Base-by-base conservation (phyloP, 2,797 vertebrate genomes). In the Diplodus puntazzo region DNA sequence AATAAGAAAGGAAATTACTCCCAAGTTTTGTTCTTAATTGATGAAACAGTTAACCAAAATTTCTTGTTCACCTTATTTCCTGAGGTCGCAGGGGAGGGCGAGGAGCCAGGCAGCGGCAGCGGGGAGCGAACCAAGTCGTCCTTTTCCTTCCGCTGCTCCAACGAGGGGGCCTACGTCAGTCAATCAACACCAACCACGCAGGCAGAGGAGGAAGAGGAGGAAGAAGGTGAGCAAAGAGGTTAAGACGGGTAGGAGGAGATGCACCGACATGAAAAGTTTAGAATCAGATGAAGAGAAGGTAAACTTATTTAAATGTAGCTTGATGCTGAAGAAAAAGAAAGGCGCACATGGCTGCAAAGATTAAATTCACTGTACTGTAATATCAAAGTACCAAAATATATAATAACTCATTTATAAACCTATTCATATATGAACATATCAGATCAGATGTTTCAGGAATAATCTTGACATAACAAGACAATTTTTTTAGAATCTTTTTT, bases 101-200 rank as follows among this genome's bases (percentile, higher is more conserved):
- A 89, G 72, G 89, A 76, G 69, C 89, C 81, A 0, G 74, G 55
- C 64, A 54, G 90, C 3, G 89, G 87, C 53, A 81, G 69, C 0
- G 85, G 88, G 17, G 90, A 94, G 52, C 88, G 87, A 46, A 55
- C 3, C 0, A 2, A 20, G 1, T 93, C 93, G 0, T 95, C 94
- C 25, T 91, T 94, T 30, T 94, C 93, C 67, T 86, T 93, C 59
- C 86, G 88, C 72, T 91, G 91, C 90, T 91, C 92, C 77, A 92
- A 88, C 52, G 81, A 91, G 23, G 89, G 79, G 65, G 80, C 72
- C 92, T 93, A 18, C 59, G 55, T 92, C 87, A 87, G 86, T 84
- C 66, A 85, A 74, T 34, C 74, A 34, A 76, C 46, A 73, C 4
- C 20, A 2, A 60, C n/a, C 55, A 79, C 30, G 61, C 4, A 68